A percentile compares a stretch with the other conserved stretches of the same genome.
These are phyloP conservation scores for Calephelis virginiensis DNA, from an alignment of 1,140 invertebrate genomes.

Conservation along the genomic window DNA sequence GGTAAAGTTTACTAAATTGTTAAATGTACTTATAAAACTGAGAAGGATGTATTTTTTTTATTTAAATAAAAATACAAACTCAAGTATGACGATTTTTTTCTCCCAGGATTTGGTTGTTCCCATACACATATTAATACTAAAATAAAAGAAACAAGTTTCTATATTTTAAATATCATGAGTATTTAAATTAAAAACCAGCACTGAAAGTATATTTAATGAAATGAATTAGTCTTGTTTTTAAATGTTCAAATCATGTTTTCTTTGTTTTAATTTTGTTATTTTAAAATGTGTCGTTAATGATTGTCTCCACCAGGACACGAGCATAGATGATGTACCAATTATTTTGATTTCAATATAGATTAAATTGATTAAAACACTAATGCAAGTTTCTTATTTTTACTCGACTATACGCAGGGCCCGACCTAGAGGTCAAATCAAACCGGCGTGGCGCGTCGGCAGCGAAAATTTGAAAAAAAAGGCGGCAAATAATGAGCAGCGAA, in stretches of 20 bases:
- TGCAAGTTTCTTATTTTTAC: neutral
- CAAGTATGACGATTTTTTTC: conserved; percentile 15
- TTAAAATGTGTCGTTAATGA: neutral
- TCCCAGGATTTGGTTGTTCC: neutral
- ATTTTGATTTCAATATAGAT: conserved; percentile 9
- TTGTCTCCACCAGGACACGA: neutral
- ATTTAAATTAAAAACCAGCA: neutral
- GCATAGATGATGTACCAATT: conserved; percentile 5
- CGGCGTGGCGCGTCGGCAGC: no score
- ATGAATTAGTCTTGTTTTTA: neutral
- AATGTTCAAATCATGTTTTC: conserved; percentile 8
- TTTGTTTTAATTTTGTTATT: neutral
- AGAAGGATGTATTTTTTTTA: conserved; percentile 72
- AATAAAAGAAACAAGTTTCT: neutral
- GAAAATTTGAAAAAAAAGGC: no score
- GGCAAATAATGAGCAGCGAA: no score
- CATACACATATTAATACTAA: neutral
- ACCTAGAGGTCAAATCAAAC: no score
- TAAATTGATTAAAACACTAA: conserved; percentile 9
- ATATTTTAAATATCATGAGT: neutral
- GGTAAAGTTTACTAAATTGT: conserved; percentile 74
- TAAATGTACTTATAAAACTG: conserved; percentile 74
- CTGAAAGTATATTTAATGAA: neutral
- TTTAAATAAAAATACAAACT: conserved; percentile 44
- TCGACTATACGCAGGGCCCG: no score